Percentiles rank a stretch among this genome's conserved stretches.
These are phyloP conservation scores for Onychomys arenicola DNA, from an alignment of 2,797 vertebrate genomes.

Conservation along the genomic window DNA sequence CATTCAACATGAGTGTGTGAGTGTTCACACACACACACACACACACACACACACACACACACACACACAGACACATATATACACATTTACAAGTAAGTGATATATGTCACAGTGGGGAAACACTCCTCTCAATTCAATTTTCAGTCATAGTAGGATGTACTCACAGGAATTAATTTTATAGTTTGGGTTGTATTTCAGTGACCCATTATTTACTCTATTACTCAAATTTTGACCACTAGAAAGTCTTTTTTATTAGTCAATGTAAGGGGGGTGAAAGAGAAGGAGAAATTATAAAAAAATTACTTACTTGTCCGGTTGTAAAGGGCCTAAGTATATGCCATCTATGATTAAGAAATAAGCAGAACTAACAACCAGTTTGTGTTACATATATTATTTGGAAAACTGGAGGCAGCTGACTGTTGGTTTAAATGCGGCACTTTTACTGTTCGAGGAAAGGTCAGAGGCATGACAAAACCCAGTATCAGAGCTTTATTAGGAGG, in stretches of 20 bases:
- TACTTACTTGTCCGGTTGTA: background rate
- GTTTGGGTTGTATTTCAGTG: background rate
- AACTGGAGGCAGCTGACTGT: background rate
- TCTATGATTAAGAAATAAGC: background rate
- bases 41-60: too few relatives aligned
- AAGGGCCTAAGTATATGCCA: background rate
- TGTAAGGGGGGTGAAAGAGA: background rate
- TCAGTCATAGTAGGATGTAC: background rate
- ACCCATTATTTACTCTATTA: background rate
- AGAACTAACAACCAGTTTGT: background rate
- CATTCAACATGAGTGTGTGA: background rate
- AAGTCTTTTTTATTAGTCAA: background rate
- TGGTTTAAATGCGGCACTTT: too few relatives aligned
- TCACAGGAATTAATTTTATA: background rate
- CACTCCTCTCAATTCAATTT: background rate
- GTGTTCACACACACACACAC: background rate
- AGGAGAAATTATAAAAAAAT: background rate
- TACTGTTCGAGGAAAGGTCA: too few relatives aligned
- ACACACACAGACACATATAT: too few relatives aligned
- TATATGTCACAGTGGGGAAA: background rate
- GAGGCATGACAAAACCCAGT: too few relatives aligned
- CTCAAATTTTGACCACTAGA: background rate
- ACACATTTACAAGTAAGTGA: background rate
- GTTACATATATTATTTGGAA: background rate
- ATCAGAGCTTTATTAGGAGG: too few relatives aligned